phyloP scores from a whole-genome alignment of 2,797 vertebrate genomes.

The Helostoma temminkii region DNA sequence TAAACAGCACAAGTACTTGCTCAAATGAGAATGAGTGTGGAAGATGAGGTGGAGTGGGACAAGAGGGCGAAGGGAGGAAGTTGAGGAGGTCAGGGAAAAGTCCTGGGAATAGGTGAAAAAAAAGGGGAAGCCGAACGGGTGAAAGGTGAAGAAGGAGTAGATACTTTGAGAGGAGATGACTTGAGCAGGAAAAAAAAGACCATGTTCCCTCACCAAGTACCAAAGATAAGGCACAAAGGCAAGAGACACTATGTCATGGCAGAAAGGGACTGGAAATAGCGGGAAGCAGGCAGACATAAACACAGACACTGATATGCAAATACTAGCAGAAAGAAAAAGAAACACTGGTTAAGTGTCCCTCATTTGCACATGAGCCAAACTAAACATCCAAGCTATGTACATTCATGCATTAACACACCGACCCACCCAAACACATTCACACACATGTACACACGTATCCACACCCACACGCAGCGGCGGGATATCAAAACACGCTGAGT shows the following conservation, averaged over 20 bases:
- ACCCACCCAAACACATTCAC: slow-evolving; percentile 20
- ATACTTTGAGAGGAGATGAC: slow-evolving; percentile 20
- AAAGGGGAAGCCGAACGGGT: slow-evolving; percentile 27
- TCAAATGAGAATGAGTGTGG: slow-evolving; percentile 52
- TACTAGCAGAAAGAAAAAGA: slow-evolving; percentile 42
- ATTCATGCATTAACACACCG: slow-evolving; percentile 9
- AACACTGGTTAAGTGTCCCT: slow-evolving; percentile 41
- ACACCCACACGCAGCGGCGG: slow-evolving; percentile 49
- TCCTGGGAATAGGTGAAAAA: slow-evolving; percentile 21
- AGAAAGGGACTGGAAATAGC: slow-evolving; percentile 45
- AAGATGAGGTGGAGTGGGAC: slow-evolving; percentile 22
- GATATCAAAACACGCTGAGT: slow-evolving; percentile 77
- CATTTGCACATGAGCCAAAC: slow-evolving; percentile 46
- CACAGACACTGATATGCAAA: slow-evolving; percentile 60
- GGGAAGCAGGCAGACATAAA: slow-evolving; percentile 50
- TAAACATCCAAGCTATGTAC: slow-evolving; percentile 37
- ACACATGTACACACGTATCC: slow-evolving; percentile 34
- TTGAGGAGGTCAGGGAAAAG: slow-evolving; percentile 52
- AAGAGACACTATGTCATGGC: slow-evolving; percentile 26
- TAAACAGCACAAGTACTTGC: slow-evolving; percentile 65
- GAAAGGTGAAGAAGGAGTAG: slow-evolving; percentile 30
- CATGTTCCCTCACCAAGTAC: slow-evolving; percentile 25
- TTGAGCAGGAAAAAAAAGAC: slow-evolving; percentile 26
- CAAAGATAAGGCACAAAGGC: slow-evolving; percentile 42
- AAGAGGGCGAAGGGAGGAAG: slow-evolving; percentile 25